Base-by-base conservation (phyloP, 2,797 vertebrate genomes). In the Botia almorhae region DNA sequence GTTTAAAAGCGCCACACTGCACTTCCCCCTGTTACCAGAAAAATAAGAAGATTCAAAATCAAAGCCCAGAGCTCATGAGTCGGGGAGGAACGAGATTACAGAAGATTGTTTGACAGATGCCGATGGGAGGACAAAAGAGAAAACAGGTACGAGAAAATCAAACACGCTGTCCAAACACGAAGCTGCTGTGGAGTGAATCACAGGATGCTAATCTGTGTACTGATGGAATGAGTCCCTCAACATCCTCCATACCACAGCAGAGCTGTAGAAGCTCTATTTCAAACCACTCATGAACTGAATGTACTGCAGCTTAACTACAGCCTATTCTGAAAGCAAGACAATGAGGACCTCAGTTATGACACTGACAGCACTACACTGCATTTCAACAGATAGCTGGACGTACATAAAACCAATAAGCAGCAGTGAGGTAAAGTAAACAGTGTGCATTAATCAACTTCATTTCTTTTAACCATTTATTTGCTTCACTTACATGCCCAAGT, bases 1-100 rank as follows among this genome's bases (percentile, higher is more conserved):
- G 69, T 99, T 99, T 88, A 98, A 90, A 88, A 99, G 95, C 0
- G 97, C 96, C 82, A 99, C 97, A 36, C 95, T 96, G 94, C 97
- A 98, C 91, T 98, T 99, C 79, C 97, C 97, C 94, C 97, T 99
- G 84, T 17, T 74, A 33, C 39, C 51, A 72, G 8, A 69, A 39
- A 51, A 1, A 53, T 36, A 69, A 46, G 74, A 21, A 50, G 2
- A 79, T 81, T 61, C 65, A 53, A 53, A 76, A 74, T 64, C 21
- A 56, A 33, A 65, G 26, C 63, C 13, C n/a, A 13, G 3, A 10
- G 60, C 13, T 63, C 14, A 0, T 2, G 23, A 61, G 19, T 69
- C 33, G 3, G 26, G 26, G 51, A 21, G 61, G 39, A 74, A 70
- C 63, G 78, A 81, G 74, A 80, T 84, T 69, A 83, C 29, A 26